Evolutionary conservation across 2,113 vertebrate species (phyloP).

Genomic region (Cyrtonyx montezumae): DNA sequence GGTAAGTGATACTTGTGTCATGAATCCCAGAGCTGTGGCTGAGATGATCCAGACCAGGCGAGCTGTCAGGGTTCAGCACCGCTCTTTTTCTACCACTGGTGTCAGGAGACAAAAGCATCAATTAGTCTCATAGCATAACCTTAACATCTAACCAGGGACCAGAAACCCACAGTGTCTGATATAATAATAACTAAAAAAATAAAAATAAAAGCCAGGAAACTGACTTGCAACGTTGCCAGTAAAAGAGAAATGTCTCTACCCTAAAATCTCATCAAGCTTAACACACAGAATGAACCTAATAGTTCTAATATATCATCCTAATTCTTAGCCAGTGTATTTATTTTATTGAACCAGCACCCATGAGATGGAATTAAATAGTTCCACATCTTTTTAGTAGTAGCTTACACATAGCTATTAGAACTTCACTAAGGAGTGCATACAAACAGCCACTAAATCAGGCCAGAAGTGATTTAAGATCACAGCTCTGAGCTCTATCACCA

Average conservation of each 20-base stretch:
- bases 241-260: not conserved
- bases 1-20: not conserved
- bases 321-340: not conserved
- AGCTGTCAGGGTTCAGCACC: not conserved
- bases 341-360: not conserved
- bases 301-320: not conserved
- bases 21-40: not conserved
- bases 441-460: not conserved
- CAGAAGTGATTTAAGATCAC: not conserved
- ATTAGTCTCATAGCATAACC: not conserved
- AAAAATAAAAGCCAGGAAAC: not conserved
- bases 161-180: not conserved
- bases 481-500: not conserved
- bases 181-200: not conserved
- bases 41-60: not conserved
- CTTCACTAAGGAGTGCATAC: not conserved
- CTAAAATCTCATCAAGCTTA: not conserved
- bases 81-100: not conserved
- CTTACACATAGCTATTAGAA: not conserved
- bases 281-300: not conserved
- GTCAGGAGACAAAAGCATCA: not conserved
- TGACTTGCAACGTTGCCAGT: not conserved
- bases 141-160: not conserved
- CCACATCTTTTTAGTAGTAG: not conserved
- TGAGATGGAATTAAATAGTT: not conserved